These are phyloP conservation scores for Rousettus leschenaultii DNA, from an alignment of 2,113 vertebrate species.

Conservation along the genomic window DNA sequence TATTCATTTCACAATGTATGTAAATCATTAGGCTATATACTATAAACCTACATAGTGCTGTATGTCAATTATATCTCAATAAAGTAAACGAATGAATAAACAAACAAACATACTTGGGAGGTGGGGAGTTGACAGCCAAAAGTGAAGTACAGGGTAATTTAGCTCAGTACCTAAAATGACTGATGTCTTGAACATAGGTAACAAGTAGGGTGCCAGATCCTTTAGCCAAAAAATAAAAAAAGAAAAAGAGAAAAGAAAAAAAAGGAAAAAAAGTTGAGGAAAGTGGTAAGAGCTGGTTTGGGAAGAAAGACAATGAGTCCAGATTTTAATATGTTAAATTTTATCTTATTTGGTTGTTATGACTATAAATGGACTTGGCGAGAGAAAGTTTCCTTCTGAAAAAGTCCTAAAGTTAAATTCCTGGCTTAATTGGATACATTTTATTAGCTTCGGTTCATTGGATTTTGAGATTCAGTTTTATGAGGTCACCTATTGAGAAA, in stretches of 20 bases:
- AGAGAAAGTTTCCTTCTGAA: background rate
- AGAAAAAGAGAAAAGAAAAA: too few relatives aligned
- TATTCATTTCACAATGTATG: background rate
- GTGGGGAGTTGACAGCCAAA: background rate
- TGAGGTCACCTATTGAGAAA: background rate
- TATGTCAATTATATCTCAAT: background rate
- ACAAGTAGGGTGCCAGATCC: background rate
- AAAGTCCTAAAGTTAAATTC: background rate
- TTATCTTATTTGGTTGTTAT: background rate
- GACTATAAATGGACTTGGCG: background rate
- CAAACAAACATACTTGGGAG: background rate
- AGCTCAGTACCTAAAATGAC: background rate
- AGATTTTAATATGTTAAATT: background rate
- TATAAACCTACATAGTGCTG: background rate
- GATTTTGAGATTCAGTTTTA: background rate
- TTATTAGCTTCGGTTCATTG: background rate
- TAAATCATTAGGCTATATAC: background rate
- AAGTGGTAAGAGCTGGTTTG: background rate
- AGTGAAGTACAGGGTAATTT: fast-evolving
- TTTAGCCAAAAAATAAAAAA: too few relatives aligned
- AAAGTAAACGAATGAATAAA: background rate
- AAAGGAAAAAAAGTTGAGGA: background rate
- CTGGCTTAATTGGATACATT: background rate
- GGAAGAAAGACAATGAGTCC: background rate
- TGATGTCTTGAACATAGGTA: background rate